Evolutionary conservation across 2,797 vertebrate species (phyloP), one percentile per base, ranked within the genome.

Genomic region (Psittacula derbiana): DNA sequence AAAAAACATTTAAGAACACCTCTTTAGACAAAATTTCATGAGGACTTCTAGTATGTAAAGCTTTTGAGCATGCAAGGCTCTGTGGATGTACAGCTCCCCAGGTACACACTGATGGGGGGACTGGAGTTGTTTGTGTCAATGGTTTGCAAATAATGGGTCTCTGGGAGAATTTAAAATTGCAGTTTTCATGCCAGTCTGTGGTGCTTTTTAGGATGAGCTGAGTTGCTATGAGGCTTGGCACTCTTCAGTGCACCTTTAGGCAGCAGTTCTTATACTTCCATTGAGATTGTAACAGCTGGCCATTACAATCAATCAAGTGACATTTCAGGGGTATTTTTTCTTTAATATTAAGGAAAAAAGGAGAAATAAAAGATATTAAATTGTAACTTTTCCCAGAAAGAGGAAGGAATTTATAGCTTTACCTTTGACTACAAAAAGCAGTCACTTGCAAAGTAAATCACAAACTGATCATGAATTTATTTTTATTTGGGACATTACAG

Each of bases 61-160:
- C 93, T 96, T 96, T 84, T 95, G 97, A 96, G 96, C 90, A 82
- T 93, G 88, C 80, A 86, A 93, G 70, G 49, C 92, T 97, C 74
- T 71, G 87, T 6, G 65, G 86, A 96, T 97, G 94, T 97, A 97
- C 87, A 96, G 96, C 94, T 98, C 97, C 97, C 97, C 80, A 78
- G 97, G 79, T 93, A 60, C 70, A 18, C 86, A 78, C 91, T 97
- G 97, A 97, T 96, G 94, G 93, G 96, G 96, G 84, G 88, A 97
- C 95, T 81, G 88, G 90, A 96, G 95, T 82, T 96, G 92, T 97
- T 96, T 97, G 96, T 98, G 97, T 98, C 97, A 97, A 96, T 98
- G 97, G 96, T 96, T 98, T 98, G 97, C 97, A 98, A 98, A 98
- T 97, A 98, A 98, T 97, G 97, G 94, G 95, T 98, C 98, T 98